A percentile compares a stretch with the other conserved stretches of the same genome.
Evolutionary conservation across 2,888 invertebrate genomes (phyloP).

Genomic region (Entomobrya proxima): DNA sequence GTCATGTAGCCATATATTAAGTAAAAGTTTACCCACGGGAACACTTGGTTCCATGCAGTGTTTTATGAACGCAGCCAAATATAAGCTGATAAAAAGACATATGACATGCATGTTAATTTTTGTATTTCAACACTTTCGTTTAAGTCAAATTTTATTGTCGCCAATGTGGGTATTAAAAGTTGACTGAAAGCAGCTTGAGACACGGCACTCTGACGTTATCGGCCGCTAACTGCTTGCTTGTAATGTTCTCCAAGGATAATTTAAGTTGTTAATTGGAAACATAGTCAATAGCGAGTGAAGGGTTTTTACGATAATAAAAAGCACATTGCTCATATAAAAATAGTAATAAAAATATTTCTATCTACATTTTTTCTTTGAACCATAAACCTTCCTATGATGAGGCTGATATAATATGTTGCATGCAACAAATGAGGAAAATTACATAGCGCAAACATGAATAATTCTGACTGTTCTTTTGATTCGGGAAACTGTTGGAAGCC

Average conservation of each 20-base stretch:
- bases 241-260: not conserved
- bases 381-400: not conserved
- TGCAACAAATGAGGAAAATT: slow-evolving; percentile 14
- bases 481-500: not conserved
- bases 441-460: not conserved
- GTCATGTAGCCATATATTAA: not conserved
- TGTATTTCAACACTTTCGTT: not conserved
- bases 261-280: not conserved
- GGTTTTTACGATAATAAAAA: not conserved
- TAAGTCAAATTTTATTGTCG: not conserved
- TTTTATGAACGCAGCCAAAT: not conserved
- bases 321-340: too few relatives aligned
- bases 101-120: not conserved
- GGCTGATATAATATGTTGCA: not conserved
- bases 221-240: not conserved
- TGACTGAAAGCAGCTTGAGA: not conserved
- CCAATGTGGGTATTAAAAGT: not conserved
- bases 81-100: not conserved
- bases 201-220: not conserved
- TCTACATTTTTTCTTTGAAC: not conserved
- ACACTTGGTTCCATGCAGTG: not conserved
- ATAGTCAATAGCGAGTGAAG: too few relatives aligned
- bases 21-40: not conserved
- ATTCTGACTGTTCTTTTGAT: not conserved
- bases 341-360: too few relatives aligned